Conservation (phyloP, 2,113 vertebrate genomes). For the Thalassoma bifasciatum region DNA sequence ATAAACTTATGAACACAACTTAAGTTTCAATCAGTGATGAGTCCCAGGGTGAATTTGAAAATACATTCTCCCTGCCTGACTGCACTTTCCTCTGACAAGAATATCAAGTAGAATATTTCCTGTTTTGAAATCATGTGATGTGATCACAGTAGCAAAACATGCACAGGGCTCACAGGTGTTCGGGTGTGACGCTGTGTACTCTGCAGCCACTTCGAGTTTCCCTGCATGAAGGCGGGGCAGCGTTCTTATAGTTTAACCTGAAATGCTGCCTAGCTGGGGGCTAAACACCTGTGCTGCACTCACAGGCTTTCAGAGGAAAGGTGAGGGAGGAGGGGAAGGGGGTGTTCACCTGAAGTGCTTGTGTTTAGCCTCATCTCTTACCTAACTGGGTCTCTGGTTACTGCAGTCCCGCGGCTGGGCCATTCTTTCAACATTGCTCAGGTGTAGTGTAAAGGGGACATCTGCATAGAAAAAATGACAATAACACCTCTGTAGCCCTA, state of each 20-base stretch:
- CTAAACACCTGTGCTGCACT: slow-evolving; percentile 79
- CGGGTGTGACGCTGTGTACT: slow-evolving; percentile 65
- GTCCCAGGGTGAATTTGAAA: slow-evolving; percentile 25
- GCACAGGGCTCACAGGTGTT: slow-evolving; percentile 64
- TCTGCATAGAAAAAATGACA: slow-evolving; percentile 69
- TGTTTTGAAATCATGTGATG: slow-evolving; percentile 52
- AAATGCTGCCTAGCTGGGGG: slow-evolving; percentile 78
- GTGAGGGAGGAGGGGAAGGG: background rate
- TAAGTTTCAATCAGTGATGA: background rate
- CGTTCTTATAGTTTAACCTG: slow-evolving; percentile 78
- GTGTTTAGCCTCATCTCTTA: slow-evolving; percentile 48
- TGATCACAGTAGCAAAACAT: slow-evolving; percentile 25
- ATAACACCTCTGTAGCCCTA: slow-evolving; percentile 58
- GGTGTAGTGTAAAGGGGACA: slow-evolving; percentile 63
- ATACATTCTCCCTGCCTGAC: background rate
- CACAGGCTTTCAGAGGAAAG: slow-evolving; percentile 41
- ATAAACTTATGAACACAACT: too few species aligned
- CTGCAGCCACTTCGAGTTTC: slow-evolving; percentile 63
- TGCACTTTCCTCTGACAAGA: slow-evolving; percentile 10
- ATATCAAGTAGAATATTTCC: slow-evolving; percentile 43
- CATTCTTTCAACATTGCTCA: slow-evolving; percentile 58
- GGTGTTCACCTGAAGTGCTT: slow-evolving; percentile 33
- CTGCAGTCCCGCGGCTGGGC: slow-evolving; percentile 58
- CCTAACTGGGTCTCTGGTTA: slow-evolving; percentile 71
- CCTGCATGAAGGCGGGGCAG: slow-evolving; percentile 69